A percentile compares a stretch with the other conserved stretches of the same genome.
Conservation (phyloP, 2,113 vertebrate genomes). For the Aleadryas rufinucha region DNA sequence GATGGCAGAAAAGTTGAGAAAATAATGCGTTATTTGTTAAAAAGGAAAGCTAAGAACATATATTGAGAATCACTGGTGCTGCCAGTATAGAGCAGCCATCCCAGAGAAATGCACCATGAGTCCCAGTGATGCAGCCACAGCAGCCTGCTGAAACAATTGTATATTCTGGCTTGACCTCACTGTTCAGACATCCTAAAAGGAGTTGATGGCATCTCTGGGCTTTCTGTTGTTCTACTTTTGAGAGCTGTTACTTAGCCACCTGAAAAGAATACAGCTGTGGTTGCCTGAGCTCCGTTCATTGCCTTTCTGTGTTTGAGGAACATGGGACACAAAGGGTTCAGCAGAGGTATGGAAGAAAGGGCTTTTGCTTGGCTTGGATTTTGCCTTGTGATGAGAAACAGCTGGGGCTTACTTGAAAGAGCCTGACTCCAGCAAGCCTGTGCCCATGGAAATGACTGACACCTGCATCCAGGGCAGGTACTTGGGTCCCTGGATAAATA, state of each 20-base stretch:
- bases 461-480: constrained; percentile 13
- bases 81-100: neutral
- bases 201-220: neutral
- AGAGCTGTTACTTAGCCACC: neutral
- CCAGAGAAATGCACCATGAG: neutral
- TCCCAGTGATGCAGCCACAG: neutral
- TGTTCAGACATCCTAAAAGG: neutral
- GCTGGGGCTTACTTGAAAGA: constrained; percentile 4
- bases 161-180: neutral
- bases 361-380: constrained; percentile 24
- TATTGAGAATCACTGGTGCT: neutral
- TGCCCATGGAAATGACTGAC: constrained; percentile 3
- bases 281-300: neutral
- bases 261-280: neutral
- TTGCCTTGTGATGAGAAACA: constrained; percentile 34
- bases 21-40: neutral
- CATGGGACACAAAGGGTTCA: neutral
- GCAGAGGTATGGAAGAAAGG: neutral
- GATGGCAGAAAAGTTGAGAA: neutral
- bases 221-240: constrained; percentile 17
- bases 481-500: neutral
- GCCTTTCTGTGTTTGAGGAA: neutral
- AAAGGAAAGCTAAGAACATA: neutral
- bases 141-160: neutral
- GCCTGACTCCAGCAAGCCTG: neutral